phyloP scores from a whole-genome alignment of 92 coral and sea anemone species.

The Parazoanthus darwini region DNA sequence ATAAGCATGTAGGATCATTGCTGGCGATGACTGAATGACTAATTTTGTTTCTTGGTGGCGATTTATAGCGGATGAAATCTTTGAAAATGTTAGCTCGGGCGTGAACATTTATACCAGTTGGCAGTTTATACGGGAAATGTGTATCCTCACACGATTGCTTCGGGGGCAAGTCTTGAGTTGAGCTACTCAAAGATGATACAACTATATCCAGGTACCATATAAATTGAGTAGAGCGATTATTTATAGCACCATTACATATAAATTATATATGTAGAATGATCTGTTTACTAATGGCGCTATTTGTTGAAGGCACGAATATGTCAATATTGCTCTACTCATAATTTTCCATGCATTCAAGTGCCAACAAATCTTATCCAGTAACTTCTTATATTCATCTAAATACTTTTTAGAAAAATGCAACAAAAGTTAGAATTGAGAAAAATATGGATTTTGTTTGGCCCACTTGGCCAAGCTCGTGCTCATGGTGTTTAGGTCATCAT shows the following conservation, averaged over 20 bases:
- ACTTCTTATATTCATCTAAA: not conserved
- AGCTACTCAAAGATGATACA: not conserved
- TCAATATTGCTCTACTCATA: not conserved
- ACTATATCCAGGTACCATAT: not conserved
- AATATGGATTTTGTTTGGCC: too few species aligned
- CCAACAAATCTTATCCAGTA: not conserved
- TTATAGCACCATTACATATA: not conserved
- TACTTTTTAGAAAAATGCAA: not conserved
- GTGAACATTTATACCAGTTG: not conserved
- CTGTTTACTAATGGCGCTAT: not conserved
- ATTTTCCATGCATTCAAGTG: not conserved
- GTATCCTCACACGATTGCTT: not conserved
- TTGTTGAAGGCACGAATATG: not conserved
- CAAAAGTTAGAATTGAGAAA: not conserved
- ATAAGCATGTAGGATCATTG: not conserved
- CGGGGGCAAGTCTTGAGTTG: not conserved
- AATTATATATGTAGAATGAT: not conserved
- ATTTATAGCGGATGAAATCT: not conserved
- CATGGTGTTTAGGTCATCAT: too few species aligned
- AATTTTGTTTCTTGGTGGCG: not conserved
- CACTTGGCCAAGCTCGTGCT: too few species aligned
- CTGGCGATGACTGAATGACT: not conserved
- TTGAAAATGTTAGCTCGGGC: not conserved
- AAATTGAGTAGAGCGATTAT: not conserved
- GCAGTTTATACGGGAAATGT: not conserved